Percentiles rank a stretch among this genome's conserved stretches.
These are phyloP conservation scores for Prosopocoilus inquinatus DNA, from an alignment of 2,888 invertebrate species.

Conservation along the genomic window DNA sequence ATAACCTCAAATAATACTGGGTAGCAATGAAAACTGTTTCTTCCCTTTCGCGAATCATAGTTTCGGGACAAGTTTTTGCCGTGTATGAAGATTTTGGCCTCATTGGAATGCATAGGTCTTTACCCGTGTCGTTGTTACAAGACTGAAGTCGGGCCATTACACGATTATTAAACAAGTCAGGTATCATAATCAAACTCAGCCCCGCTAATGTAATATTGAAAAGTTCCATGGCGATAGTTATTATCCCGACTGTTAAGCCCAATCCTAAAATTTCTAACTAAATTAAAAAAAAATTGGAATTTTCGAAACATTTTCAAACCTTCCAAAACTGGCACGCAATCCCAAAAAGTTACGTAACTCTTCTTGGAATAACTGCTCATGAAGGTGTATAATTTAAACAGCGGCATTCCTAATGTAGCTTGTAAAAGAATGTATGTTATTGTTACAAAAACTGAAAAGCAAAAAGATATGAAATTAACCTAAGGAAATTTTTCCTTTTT, in stretches of 20 bases:
- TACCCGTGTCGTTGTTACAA: not conserved
- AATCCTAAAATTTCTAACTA: constrained; percentile 8
- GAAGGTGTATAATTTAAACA: constrained; percentile 13
- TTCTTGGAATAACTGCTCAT: constrained; percentile 18
- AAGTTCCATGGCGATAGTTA: constrained; percentile 7
- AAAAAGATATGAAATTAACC: not conserved
- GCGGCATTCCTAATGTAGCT: constrained; percentile 12
- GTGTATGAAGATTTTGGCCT: not conserved
- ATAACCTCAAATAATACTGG: constrained; percentile 8
- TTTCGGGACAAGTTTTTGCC: not conserved
- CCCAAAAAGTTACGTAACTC: constrained; percentile 16
- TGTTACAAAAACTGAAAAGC: constrained; percentile 8
- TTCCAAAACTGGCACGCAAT: constrained; percentile 16
- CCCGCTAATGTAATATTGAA: not conserved
- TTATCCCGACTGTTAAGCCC: constrained; percentile 8
- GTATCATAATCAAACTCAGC: constrained; percentile 6
- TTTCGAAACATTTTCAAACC: constrained; percentile 2
- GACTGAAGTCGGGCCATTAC: not conserved
- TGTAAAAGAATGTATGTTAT: constrained; percentile 7
- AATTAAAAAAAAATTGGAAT: not conserved
- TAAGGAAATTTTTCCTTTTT: not conserved
- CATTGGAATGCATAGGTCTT: constrained; percentile 3
- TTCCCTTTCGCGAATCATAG: not conserved
- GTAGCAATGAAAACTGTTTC: constrained; percentile 6
- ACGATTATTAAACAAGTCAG: not conserved